Percentiles rank a stretch among this genome's conserved stretches.
phyloP scores from a whole-genome alignment of 2,888 invertebrate genomes.

The Ennomos fuscantarius region DNA sequence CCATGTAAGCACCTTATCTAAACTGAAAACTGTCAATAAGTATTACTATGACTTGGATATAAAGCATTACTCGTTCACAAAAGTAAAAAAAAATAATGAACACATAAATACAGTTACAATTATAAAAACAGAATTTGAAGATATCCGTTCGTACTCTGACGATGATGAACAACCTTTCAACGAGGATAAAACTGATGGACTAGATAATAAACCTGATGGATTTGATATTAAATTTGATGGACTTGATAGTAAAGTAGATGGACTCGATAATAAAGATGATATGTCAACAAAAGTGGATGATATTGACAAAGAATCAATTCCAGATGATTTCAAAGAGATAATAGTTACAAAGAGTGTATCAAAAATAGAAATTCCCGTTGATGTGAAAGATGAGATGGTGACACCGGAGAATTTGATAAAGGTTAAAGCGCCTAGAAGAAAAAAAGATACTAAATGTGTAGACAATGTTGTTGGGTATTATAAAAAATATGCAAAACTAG shows the following conservation, averaged over 20 bases:
- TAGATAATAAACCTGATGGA: not conserved
- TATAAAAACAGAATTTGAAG: constrained; percentile 24
- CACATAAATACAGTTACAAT: constrained; percentile 1
- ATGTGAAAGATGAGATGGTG: constrained; percentile 12
- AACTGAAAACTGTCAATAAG: constrained; percentile 25
- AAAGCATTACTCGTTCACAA: constrained; percentile 10
- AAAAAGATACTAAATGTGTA: constrained; percentile 25
- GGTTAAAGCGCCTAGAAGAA: constrained; percentile 15
- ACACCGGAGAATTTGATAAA: constrained; percentile 7
- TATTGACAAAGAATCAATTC: too few species aligned
- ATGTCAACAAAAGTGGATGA: not conserved
- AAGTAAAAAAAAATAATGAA: constrained; percentile 14
- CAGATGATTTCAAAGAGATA: constrained; percentile 2
- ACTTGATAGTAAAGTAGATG: constrained; percentile 4
- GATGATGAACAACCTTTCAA: constrained; percentile 14
- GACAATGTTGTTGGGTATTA: constrained; percentile 33
- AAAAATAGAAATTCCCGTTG: not conserved
- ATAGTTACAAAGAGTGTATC: constrained; percentile 8
- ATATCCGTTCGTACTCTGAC: constrained; percentile 12
- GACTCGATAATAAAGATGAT: not conserved
- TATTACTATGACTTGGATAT: constrained; percentile 29
- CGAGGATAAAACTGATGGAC: not conserved
- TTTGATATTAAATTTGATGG: not conserved
- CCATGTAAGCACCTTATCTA: constrained; percentile 22
- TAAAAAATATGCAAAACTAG: constrained; percentile 20